phyloP scores from a whole-genome alignment of 2,113 vertebrate species.

The Manacus vitellinus region DNA sequence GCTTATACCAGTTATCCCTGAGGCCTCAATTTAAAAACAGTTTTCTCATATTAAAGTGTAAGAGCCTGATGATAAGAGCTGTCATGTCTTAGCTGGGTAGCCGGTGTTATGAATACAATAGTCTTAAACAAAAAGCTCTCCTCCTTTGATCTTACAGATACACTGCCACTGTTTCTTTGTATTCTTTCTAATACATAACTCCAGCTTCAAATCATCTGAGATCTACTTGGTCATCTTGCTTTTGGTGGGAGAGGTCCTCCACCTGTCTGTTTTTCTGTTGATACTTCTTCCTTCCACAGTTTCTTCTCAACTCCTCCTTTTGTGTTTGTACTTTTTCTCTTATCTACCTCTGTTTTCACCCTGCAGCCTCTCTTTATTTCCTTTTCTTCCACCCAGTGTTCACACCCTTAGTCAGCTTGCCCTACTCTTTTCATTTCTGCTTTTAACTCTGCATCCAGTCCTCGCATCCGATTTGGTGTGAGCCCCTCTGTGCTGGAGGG shows the following conservation, averaged over 20 bases:
- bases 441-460: not conserved
- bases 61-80: conserved; percentile 32
- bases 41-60: conserved; percentile 45
- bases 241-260: not conserved
- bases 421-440: not conserved
- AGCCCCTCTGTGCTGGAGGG: not conserved
- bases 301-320: not conserved
- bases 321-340: not conserved
- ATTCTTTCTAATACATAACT: not conserved
- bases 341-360: not conserved
- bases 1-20: conserved; percentile 42
- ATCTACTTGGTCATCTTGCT: not conserved
- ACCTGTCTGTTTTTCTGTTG: not conserved
- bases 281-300: not conserved
- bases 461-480: not conserved
- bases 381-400: not conserved
- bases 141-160: not conserved
- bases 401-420: not conserved
- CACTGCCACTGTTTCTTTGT: not conserved
- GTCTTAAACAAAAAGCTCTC: conserved; percentile 31
- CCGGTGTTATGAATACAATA: not conserved
- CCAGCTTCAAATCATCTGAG: not conserved
- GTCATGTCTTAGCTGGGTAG: conserved; percentile 3
- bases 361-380: not conserved
- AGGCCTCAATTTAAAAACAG: conserved; percentile 50